Percentiles rank a stretch among this genome's conserved stretches.
phyloP scores from a whole-genome alignment of 2,113 vertebrate genomes.

The Petrocephalus microphthalmus region DNA sequence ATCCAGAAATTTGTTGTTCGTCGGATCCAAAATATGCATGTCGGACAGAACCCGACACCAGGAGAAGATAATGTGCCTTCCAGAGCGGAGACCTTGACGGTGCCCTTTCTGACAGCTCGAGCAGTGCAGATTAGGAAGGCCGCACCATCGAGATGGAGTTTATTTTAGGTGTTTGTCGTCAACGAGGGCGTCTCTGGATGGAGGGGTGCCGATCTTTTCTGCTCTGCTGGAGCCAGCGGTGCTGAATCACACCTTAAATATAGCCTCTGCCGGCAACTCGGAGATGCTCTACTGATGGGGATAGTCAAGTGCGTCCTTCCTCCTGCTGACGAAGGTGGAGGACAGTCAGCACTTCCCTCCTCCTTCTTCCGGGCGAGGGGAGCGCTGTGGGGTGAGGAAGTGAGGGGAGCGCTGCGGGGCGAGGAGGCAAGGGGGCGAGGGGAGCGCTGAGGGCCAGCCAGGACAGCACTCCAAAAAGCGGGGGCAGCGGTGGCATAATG shows the following conservation, averaged over 20 bases:
- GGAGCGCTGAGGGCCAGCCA: not conserved
- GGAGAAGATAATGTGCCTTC: not conserved
- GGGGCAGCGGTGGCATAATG: no score
- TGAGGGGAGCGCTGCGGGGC: no score
- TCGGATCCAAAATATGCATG: not conserved
- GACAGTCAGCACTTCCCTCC: constrained; percentile 4
- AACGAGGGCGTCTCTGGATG: constrained; percentile 24
- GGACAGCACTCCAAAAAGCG: no score
- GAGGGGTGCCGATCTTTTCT: constrained; percentile 28
- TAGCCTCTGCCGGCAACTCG: constrained; percentile 24
- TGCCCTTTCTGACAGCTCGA: constrained; percentile 21
- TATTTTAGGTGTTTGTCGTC: constrained; percentile 31
- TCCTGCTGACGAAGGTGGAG: constrained; percentile 9
- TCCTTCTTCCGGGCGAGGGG: not conserved
- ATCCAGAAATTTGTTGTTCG: not conserved
- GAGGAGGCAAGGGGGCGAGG: no score
- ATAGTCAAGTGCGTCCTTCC: constrained; percentile 19
- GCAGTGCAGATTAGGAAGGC: constrained; percentile 20
- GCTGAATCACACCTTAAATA: constrained; percentile 39
- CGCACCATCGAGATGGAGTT: constrained; percentile 20
- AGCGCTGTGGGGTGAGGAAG: not conserved
- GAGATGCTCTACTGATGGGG: constrained; percentile 25
- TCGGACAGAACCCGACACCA: not conserved
- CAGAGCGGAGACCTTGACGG: not conserved
- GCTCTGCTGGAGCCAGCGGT: constrained; percentile 14